Evolutionary conservation across 2,888 invertebrate species (phyloP), one percentile per base, ranked within the genome.

Genomic region (Harpalus rufipes): DNA sequence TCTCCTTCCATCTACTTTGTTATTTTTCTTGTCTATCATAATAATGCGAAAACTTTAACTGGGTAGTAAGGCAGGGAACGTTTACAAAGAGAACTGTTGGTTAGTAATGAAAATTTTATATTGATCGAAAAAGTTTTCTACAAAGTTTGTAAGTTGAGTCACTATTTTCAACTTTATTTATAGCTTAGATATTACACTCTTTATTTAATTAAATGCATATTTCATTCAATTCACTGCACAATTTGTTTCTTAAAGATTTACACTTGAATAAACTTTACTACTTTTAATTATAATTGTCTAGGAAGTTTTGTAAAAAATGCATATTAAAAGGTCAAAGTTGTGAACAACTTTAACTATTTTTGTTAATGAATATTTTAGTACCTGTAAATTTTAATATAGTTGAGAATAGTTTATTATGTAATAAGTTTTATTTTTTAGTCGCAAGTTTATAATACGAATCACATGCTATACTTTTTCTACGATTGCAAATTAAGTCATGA

Each of bases 121-220:
- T 51, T 51, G 44, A 51, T 51, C 44, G 44, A 51, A 51, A 51
- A 51, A 51, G 10, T 51, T 51, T 51, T 51, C 44, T 51, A 12
- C 10, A 12, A 51, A 51, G 44, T 51, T 51, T 51, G 32, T 32
- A 12, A 51, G 44, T 51, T 51, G 44, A 51, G 44, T 12, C 44
- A 51, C 44, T 51, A 51, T 8, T 51, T 51, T 51, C 8, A 51
- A 51, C 44, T 51, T 51, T 51, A 51, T 51, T 51, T 51, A 51
- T 51, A 51, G 12, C 44, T 51, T 10, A 51, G 44, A 51, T 51
- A 51, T 10, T 51, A 51, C 44, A 51, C 12, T 51, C 12, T 10
- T 51, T 51, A 51, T 51, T 51, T 51, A 51, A 51, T 51, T 51
- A 51, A 51, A 51, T 51, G 44, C 44, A 51, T 51, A 51, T 51